Percentiles rank a stretch among this genome's conserved stretches.
Evolutionary conservation across 1,140 invertebrate species (phyloP).

Genomic region (Pinna nobilis): DNA sequence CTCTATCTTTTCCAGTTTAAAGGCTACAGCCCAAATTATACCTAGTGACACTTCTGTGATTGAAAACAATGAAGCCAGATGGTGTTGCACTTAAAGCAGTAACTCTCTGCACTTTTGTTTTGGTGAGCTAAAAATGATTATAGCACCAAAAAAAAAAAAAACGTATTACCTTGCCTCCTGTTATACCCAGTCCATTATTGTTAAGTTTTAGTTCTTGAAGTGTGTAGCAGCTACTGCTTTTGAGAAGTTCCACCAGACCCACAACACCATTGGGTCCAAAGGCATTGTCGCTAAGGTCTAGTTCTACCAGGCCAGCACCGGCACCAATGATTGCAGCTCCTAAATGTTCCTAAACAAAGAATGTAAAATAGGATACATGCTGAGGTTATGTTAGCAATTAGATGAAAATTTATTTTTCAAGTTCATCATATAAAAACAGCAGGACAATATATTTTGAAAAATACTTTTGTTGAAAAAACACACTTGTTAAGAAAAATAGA

Average conservation of each 20-base stretch:
- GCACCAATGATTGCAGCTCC: conserved; percentile 88
- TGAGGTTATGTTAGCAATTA: neutral
- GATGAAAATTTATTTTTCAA: no score
- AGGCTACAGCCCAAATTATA: no score
- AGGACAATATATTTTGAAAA: no score
- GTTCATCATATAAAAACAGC: neutral
- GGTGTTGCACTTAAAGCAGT: no score
- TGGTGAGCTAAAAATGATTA: neutral
- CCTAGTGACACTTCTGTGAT: no score
- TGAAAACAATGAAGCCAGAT: no score
- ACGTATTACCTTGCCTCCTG: conserved; percentile 83
- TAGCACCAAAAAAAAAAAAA: neutral
- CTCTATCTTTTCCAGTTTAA: no score
- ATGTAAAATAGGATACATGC: neutral
- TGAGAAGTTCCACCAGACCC: conserved; percentile 89
- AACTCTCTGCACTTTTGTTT: neutral
- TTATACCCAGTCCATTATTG: conserved; percentile 96
- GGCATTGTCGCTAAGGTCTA: conserved; percentile 99
- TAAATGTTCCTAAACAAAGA: conserved; percentile 81
- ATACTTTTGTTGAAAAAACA: no score
- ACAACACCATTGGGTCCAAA: conserved; percentile 96
- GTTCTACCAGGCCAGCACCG: conserved; percentile 85
- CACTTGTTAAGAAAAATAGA: neutral
- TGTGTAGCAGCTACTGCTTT: conserved; percentile 88
- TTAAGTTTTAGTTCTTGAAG: conserved; percentile 89